Evolutionary conservation across 2,113 vertebrate species (phyloP), one percentile per base, ranked within the genome.

Genomic region (Ellobius talpinus): DNA sequence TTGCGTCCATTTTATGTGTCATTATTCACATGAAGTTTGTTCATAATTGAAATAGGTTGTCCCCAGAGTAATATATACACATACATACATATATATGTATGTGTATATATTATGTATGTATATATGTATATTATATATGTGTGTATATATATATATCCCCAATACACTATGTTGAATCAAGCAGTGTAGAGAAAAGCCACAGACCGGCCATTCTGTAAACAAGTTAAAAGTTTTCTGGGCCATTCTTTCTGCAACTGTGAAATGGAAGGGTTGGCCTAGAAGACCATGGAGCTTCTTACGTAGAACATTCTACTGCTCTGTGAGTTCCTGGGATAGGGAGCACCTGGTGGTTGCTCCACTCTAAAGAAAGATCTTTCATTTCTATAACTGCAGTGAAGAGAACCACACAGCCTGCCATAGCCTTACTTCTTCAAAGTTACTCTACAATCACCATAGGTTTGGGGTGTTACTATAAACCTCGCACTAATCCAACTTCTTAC

Each of bases 221-320:
- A 86, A 70, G 21, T 58, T 90, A 84, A 87, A 76, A 42, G 89
- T 92, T 89, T 36, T 26, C 65, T 63, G 26, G 81, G 31, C 68
- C 81, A 85, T 29, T 33, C n/a, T 90, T 93, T 96, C 58, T 26
- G 79, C 61, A 55, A 78, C 70, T 95, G 42, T 92, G 47, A 95
- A 86, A 86, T 90, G 73, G 52, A 39, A 92, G 19, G 14, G 7
- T 61, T 85, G 70, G 39, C 31, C 68, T n/a, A 5, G 17, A 74
- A 1, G 1, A 39, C 42, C 23, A 65, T 45, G 50, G 66, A 39
- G 45, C 0, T 31, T 79, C 47, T 77, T 58, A 11, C 7, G 12
- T 33, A 23, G 58, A 36, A 55, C 47, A 73, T 85, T 90, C 68
- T 47, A 86, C 66, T 87, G 52, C 66, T 94, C 86, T 52, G 19